Percentiles rank a stretch among this genome's conserved stretches.
phyloP scores from a whole-genome alignment of 53 echinoderm and acorn worm genomes.

The Echinarachnius parma region DNA sequence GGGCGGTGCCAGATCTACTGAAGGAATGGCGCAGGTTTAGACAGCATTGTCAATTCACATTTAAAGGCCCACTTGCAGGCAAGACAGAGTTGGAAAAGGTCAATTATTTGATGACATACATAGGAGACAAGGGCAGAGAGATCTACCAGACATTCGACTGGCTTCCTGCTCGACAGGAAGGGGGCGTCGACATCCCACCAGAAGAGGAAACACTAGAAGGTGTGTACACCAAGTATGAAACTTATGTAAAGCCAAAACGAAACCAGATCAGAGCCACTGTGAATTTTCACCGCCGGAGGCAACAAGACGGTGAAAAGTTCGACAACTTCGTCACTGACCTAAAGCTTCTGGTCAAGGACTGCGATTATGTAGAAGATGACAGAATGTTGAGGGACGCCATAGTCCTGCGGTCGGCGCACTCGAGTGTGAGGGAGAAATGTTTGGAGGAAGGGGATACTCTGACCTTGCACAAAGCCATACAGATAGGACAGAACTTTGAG shows the following conservation, averaged over 20 bases:
- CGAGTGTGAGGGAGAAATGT: conserved; percentile 57
- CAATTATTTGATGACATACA: conserved; percentile 71
- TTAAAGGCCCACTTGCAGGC: conserved; percentile 55
- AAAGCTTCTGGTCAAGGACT: conserved; percentile 59
- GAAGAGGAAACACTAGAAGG: conserved; percentile 61
- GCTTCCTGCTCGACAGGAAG: conserved; percentile 21
- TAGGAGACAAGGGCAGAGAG: conserved; percentile 61
- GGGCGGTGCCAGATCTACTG: conserved; percentile 30
- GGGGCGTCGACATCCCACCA: too few species aligned
- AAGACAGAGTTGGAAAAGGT: conserved; percentile 61
- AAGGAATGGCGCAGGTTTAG: conserved; percentile 52
- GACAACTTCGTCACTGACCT: conserved; percentile 69
- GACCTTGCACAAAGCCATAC: conserved; percentile 58
- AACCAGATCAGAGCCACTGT: conserved; percentile 66
- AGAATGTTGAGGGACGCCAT: conserved; percentile 66
- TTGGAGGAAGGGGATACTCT: conserved; percentile 66
- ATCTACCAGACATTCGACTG: conserved; percentile 58
- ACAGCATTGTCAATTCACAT: conserved; percentile 52
- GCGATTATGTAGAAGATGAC: conserved; percentile 52
- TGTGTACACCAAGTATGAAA: conserved; percentile 56
- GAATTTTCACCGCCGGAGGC: conserved; percentile 46
- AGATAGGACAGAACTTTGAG: conserved; percentile 68
- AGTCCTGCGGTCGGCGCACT: conserved; percentile 8
- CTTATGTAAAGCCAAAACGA: conserved; percentile 55
- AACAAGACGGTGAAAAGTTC: conserved; percentile 58